Evolutionary conservation across 2,888 invertebrate genomes (phyloP).

Genomic region (Trilocha varians): DNA sequence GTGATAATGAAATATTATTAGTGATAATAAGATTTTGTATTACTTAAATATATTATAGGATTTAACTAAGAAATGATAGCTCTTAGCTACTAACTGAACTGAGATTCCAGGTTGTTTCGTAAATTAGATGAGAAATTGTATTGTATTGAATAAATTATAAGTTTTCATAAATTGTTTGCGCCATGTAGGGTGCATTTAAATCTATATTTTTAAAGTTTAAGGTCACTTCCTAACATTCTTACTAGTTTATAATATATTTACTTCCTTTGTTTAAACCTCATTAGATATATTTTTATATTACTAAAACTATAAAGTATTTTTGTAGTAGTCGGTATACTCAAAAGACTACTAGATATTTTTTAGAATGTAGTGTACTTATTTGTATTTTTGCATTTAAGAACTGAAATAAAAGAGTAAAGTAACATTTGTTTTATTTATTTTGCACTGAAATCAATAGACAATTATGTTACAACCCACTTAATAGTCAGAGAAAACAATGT

Average conservation of each 20-base stretch:
- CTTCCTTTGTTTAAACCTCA: background rate
- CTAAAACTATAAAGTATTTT: background rate
- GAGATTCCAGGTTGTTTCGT: too few species aligned
- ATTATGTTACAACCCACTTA: background rate
- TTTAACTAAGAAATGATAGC: background rate
- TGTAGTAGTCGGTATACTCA: background rate
- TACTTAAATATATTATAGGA: background rate
- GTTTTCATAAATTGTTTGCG: too few species aligned
- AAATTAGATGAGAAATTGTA: too few species aligned
- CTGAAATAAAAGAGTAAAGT: background rate
- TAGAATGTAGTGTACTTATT: background rate
- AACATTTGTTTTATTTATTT: background rate
- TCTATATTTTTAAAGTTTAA: too few species aligned
- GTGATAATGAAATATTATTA: background rate
- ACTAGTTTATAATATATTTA: background rate
- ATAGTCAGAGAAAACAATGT: too few species aligned
- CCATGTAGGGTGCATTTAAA: too few species aligned
- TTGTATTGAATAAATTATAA: too few species aligned
- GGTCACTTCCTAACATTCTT: background rate
- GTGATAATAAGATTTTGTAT: too few species aligned
- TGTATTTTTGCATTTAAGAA: background rate
- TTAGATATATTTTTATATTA: background rate
- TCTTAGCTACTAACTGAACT: background rate
- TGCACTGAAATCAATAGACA: background rate
- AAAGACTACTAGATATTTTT: background rate